These are phyloP conservation scores for Tinea semifulvella DNA, from an alignment of 2,888 invertebrate genomes.

Conservation along the genomic window DNA sequence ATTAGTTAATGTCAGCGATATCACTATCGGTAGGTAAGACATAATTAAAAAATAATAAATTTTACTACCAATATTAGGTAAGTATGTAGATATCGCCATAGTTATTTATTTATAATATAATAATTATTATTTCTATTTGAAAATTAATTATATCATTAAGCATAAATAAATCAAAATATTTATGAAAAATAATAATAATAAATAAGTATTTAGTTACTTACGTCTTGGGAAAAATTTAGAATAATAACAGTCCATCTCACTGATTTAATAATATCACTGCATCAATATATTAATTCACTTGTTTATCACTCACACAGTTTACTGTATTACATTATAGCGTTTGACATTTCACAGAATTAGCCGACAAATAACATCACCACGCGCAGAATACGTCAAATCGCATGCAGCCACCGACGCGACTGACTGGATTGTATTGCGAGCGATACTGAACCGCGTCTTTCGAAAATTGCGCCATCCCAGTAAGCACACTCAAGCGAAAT, in stretches of 20 bases:
- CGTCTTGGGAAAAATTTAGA: conserved; percentile 65
- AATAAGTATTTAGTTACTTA: conserved; percentile 36
- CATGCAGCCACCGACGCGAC: conserved; percentile 67
- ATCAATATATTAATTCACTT: conserved; percentile 52
- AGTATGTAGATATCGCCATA: no score
- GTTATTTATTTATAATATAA: no score
- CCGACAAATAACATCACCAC: conserved; percentile 63
- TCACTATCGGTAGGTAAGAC: no score
- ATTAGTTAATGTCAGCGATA: no score
- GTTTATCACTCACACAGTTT: conserved; percentile 47
- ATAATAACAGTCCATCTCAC: conserved; percentile 66
- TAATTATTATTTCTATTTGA: no score
- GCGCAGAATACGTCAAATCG: conserved; percentile 67
- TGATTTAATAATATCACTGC: conserved; percentile 45
- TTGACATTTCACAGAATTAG: conserved; percentile 64
- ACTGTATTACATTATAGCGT: conserved; percentile 45
- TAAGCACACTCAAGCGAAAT: conserved; percentile 64
- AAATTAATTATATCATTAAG: no score
- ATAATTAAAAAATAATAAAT: no score
- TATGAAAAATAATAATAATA: conserved; percentile 1
- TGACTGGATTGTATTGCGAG: conserved; percentile 68
- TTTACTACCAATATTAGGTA: no score
- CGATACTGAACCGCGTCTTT: conserved; percentile 66
- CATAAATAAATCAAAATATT: no score
- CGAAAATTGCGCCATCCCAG: conserved; percentile 69